Evolutionary conservation across 2,888 invertebrate species (phyloP).

Genomic region (Oxyscelio sp.): DNA sequence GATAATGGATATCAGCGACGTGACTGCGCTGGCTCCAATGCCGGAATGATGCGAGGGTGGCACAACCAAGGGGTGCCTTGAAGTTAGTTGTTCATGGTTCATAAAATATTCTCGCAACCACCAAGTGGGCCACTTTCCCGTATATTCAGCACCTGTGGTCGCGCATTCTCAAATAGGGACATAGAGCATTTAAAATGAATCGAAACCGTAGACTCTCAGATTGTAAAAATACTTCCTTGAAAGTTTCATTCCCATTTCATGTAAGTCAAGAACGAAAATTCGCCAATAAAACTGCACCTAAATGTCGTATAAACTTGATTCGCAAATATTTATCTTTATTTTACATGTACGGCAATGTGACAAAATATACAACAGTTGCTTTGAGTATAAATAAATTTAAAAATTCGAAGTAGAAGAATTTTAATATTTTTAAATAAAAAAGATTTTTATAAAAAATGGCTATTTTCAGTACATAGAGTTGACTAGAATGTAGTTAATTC

Average conservation of each 20-base stretch:
- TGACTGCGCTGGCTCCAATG: slow-evolving; percentile 58
- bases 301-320: slow-evolving; percentile 7
- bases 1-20: slow-evolving; percentile 74
- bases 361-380: no score
- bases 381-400: no score
- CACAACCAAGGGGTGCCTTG: slow-evolving; percentile 45
- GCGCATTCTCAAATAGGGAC: slow-evolving; percentile 53
- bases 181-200: slow-evolving; percentile 61
- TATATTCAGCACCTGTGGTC: slow-evolving; percentile 83
- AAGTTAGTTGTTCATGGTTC: slow-evolving; percentile 78
- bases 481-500: no score
- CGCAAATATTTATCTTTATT: slow-evolving; percentile 4
- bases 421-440: no score
- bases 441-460: no score
- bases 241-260: slow-evolving; percentile 47
- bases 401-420: no score
- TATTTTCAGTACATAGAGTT: no score
- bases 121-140: slow-evolving; percentile 80
- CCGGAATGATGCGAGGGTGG: slow-evolving; percentile 63
- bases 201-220: slow-evolving; percentile 24
- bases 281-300: slow-evolving; percentile 21
- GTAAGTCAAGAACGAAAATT: slow-evolving; percentile 22
- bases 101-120: slow-evolving; percentile 84
- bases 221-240: slow-evolving; percentile 46
- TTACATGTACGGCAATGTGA: no score